Base-by-base conservation (phyloP, 2,797 vertebrate genomes). In the Champsocephalus gunnari region DNA sequence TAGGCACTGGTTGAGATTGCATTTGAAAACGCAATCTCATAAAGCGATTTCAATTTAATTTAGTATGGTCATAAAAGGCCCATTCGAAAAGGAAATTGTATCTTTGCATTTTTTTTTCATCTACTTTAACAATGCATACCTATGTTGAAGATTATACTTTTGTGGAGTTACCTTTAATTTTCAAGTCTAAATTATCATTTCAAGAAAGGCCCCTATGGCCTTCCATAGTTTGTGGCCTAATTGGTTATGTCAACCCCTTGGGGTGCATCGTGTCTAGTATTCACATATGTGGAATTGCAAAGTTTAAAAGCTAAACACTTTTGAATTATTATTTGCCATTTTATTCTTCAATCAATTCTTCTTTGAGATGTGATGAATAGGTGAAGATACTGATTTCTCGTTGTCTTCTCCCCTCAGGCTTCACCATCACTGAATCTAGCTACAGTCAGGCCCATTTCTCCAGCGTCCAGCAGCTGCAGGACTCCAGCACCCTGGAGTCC, bases 401-500 rank as follows among this genome's bases (percentile, higher is more conserved):
- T 5, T 49, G 5, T 55, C 43, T 10, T 1, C 24, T 63, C 9
- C 44, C 9, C 86, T 53, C 87, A 99, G 98, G 96, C 77, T 99
- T 98, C 87, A 84, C 96, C 56, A 97, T 99, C 83, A 84, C 94
- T 16, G 98, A 99, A n/a, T 74, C 89, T 0, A 93, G 95, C 50
- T 99, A 97, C 90, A 95, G 76, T 82, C 97, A 96, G 88, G 56
- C 95, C 60, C 94, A 96, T 59, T 98, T 98, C 87, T 94, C 97
- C 57, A 89, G 96, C 0, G 98, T 99, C 50, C 98, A 99, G 75
- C 98, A 99, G 89, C 94, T 99, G n/a, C 98, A 99, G 85, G 98
- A 98, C 82, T 99, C 98, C n/a, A 99, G 98, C 92, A 99, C 97
- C 0, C 93, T 99, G 70, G 98, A 99, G 90, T 99, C 97, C 38